Percentiles rank a stretch among this genome's conserved stretches.
phyloP scores from a whole-genome alignment of 2,797 vertebrate species.

The Onychomys leucogaster region DNA sequence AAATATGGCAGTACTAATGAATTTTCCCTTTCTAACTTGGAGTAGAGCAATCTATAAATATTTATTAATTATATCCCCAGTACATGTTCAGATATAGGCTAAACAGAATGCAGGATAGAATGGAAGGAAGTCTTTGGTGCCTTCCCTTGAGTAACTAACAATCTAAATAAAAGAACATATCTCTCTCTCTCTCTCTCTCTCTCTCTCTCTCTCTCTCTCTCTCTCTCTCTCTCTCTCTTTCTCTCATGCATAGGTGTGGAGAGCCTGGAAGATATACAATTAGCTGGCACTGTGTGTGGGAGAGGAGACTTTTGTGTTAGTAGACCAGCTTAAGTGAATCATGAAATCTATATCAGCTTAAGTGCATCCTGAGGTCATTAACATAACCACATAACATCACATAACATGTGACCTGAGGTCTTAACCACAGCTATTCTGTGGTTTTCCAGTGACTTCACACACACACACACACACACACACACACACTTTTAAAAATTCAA shows the following conservation, averaged over 20 bases:
- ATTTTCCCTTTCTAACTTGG: not conserved
- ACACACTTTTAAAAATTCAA: not conserved
- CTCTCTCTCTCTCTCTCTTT: too few species aligned
- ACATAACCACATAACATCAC: not conserved
- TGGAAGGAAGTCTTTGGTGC: not conserved
- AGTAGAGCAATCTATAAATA: slow-evolving; percentile 40
- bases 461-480: not conserved
- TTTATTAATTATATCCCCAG: not conserved
- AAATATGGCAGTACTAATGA: not conserved
- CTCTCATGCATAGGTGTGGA: not conserved
- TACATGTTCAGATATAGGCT: not conserved
- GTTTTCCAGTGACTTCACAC: not conserved
- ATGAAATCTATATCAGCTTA: not conserved
- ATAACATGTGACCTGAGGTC: not conserved
- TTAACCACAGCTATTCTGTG: accelerated
- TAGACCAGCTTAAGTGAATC: not conserved
- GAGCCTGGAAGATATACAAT: not conserved
- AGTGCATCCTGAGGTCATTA: not conserved
- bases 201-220: not conserved
- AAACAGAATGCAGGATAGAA: not conserved
- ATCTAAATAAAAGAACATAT: not conserved
- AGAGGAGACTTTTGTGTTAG: not conserved
- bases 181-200: not conserved
- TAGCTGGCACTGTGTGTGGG: accelerated
- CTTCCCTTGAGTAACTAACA: not conserved